phyloP scores from a whole-genome alignment of 2,888 invertebrate species.

The Mesodorylaimus sp. region DNA sequence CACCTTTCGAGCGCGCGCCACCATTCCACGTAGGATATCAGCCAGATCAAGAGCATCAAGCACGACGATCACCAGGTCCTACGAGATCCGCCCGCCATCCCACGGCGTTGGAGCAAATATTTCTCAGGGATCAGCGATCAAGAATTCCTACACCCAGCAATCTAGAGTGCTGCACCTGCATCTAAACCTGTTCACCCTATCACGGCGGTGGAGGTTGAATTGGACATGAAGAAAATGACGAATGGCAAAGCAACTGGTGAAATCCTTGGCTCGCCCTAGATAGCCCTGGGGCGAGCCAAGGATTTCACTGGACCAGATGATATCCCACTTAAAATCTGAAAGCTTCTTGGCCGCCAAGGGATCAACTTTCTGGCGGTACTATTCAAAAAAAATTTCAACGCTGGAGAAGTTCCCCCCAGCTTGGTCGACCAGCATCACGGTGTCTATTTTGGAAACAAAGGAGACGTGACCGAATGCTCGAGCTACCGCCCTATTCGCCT shows the following conservation, averaged over 20 bases:
- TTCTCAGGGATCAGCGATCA: not conserved
- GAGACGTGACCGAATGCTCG: not conserved
- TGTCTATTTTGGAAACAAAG: constrained; percentile 4
- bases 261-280: no score
- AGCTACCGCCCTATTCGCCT: constrained; percentile 1
- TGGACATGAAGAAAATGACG: constrained; percentile 1
- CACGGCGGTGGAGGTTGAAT: not conserved
- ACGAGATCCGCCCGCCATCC: not conserved
- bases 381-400: constrained; percentile 1
- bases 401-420: not conserved
- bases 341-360: not conserved
- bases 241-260: no score
- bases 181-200: not conserved
- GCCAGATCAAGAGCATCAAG: not conserved
- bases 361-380: not conserved
- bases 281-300: no score
- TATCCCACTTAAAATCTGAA: constrained; percentile 3
- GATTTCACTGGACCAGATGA: constrained; percentile 4
- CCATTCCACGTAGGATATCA: not conserved
- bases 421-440: constrained; percentile 1
- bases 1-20: not conserved
- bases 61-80: not conserved
- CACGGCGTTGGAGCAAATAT: not conserved
- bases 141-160: constrained; percentile 2
- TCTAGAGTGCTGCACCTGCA: not conserved